Base-by-base conservation (phyloP, 2,113 vertebrate species). In the Telmatochromis sp. region DNA sequence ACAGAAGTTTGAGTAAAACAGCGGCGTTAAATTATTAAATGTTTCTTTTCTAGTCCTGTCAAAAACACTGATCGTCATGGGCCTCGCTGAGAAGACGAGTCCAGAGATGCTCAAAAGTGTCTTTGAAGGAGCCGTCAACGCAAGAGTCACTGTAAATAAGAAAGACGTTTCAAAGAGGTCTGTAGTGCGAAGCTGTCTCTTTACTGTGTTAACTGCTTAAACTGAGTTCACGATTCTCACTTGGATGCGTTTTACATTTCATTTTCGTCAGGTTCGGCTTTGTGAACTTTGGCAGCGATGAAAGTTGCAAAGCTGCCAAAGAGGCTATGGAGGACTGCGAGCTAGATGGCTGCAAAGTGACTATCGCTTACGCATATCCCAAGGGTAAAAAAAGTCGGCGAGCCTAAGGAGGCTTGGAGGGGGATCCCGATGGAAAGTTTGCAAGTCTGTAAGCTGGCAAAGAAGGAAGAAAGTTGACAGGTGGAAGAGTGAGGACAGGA, bases 271-370 rank as follows among this genome's bases (percentile, higher is more conserved):
- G 98, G 87, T 99, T 97, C 85, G 98, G 98, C 2, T 99, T 99
- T 95, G 98, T 99, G 81, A 97, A 97, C 83, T 99, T 99, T 89
- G 96, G 96, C 71, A 97, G 93, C 6, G 94, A 98, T 15, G 97
- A 98, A 78, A 96, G 95, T 57, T 98, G 98, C 89, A 98, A 97
- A 95, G 96, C 96, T n/a, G 97, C 96, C 45, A 99, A 97, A 93
- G 97, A 98, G 33, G 96, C 97, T 53, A 98, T 99, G 98, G 96
- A 98, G 60, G 97, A 98, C 19, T 97, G 98, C 7, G 97, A 98
- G 95, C 98, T 99, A 2, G 98, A 99, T 19, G 98, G 98, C 85
- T 97, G 95, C 92, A 98, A 96, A 96, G 97, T 99, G 71, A 97
- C 92, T 4, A 95, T 99, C 11, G 97, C 97, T 84, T 99, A 96